Evolutionary conservation across 2,113 vertebrate species (phyloP).

Genomic region (Rana temporaria): DNA sequence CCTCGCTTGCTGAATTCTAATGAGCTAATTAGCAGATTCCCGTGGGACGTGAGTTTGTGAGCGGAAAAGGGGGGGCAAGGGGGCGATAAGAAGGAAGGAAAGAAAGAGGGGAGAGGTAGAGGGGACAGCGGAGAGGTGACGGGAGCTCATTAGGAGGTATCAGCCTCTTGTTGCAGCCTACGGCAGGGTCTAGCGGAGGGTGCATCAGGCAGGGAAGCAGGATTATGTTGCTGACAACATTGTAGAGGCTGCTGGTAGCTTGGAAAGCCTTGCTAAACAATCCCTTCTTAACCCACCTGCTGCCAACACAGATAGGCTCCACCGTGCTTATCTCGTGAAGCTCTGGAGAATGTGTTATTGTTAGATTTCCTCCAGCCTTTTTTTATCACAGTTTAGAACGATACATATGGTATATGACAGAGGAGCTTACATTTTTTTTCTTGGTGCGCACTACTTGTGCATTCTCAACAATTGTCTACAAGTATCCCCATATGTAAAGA

Average conservation of each 20-base stretch:
- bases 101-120: conserved; percentile 17
- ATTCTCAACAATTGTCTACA: too few relatives aligned
- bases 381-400: not conserved
- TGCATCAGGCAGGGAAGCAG: conserved; percentile 41
- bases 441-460: too few relatives aligned
- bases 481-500: too few relatives aligned
- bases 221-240: conserved; percentile 48
- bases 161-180: conserved; percentile 52
- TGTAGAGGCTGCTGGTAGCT: conserved; percentile 36
- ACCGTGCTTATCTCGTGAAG: not conserved
- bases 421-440: not conserved
- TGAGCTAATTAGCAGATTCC: conserved; percentile 44
- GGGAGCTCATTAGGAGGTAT: conserved; percentile 50
- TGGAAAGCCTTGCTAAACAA: not conserved
- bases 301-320: conserved; percentile 22
- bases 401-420: not conserved
- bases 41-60: conserved; percentile 41
- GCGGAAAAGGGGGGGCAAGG: not conserved
- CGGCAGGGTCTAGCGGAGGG: conserved; percentile 45
- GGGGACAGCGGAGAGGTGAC: not conserved
- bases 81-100: conserved; percentile 9
- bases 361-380: not conserved
- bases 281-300: conserved; percentile 2
- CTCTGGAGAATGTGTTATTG: conserved; percentile 10
- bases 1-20: conserved; percentile 52